Evolutionary conservation across 2,797 vertebrate species (phyloP), one percentile per base, ranked within the genome.

Genomic region (Gymnoscopelus braueri): DNA sequence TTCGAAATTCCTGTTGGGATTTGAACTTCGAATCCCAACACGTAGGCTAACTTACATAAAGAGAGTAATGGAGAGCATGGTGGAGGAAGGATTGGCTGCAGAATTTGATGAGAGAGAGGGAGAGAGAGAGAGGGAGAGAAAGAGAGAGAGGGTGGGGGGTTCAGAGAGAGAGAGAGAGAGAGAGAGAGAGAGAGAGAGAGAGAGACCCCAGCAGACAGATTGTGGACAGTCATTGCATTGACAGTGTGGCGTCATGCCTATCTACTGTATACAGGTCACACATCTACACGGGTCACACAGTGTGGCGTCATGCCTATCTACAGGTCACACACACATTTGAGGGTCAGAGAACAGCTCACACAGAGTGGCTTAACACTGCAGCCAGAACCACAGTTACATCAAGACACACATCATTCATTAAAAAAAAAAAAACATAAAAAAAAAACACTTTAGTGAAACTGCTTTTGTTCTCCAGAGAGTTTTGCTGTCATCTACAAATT

Each of bases 161-260:
- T n/a, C n/a, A n/a, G 1, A 13, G 23, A 23, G 47, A 7, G 12
- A 14, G 47, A 4, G 3, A 51, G 49, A 13, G 48, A 15, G 61
- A 63, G 8, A 39, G 24, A 44, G 7, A 53, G 44, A 23, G 62
- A 19, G 3, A 39, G 50, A 63, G 9, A 14, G 14, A 44, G 15
- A 50, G 39, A 48, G 29, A 29, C 55, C 55, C 65, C 26, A 58
- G 44, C 35, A 70, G 15, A 26, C 35, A 69, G 47, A 6, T 47
- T 39, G 65, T 61, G 26, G 35, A 15, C 55, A 57, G 54, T 58
- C 54, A 15, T 48, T 24, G 19, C 23, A 23, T 10, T 39, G 39
- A 19, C 13, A 55, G 24, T 29, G 56, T 58, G 49, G 32, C 61
- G 3, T 60, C 13, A 29, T 23, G 29, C 29, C 55, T 44, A 44